Base-by-base conservation (phyloP, 2,797 vertebrate species). In the Enteromius fasciolatus region DNA sequence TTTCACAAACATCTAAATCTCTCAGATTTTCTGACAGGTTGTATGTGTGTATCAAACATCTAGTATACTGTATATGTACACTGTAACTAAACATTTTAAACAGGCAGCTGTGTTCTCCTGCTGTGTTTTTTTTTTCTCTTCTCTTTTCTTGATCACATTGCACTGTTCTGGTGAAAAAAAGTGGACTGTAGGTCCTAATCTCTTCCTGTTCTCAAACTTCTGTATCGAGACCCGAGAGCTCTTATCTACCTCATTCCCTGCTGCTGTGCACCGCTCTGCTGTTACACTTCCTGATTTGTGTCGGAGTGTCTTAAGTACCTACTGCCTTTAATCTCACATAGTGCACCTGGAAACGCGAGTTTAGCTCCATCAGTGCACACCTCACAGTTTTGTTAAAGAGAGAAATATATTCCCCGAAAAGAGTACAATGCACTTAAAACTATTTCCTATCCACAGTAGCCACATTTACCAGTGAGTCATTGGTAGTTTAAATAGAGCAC, bases 341-440 rank as follows among this genome's bases (percentile, higher is more conserved):
- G 17, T 80, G 69, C 85, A 84, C 83, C 76, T 82, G 78, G 78
- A 78, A 50, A 81, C 31, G 68, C 8, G 9, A 84, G 59, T 46
- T 52, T 31, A 48, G 44, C 63, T 52, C 3, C 12, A 52, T 54
- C 57, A 72, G 28, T 11, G 46, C 28, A 46, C 68, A 36, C n/a
- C 17, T 46, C 57, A 54, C 36, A 73, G 59, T 39, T 76, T 57
- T 73, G 52, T 64, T 59, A 46, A 67, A 44, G 20, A 15, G 18
- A 36, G 44, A 36, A 63, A 72, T 52, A 15, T 76, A 73, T 39
- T 18, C 76, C 63, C 54, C 50, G 54, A 66, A 78, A 64, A 23
- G 78, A 25, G 50, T 14, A 67, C 66, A 52, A 74, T 73, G 25
- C 75, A 64, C n/a, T 73, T 23, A 15, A 59, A 82, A 36, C 23